Percentiles rank a stretch among this genome's conserved stretches.
phyloP scores from a whole-genome alignment of 2,888 invertebrate genomes.

The Rhagonycha fulva region DNA sequence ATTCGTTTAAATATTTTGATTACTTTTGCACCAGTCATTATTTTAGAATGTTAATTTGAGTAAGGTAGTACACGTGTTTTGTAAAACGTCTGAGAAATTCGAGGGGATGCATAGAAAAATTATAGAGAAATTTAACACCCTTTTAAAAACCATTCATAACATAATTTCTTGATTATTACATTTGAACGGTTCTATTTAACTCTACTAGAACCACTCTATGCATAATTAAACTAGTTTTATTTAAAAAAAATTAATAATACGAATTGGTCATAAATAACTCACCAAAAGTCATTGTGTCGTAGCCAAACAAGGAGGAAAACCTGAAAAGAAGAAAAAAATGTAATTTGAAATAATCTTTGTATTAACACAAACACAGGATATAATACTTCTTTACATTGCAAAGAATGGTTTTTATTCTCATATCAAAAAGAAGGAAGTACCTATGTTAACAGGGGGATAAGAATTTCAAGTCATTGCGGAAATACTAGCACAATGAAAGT shows the following conservation, averaged over 20 bases:
- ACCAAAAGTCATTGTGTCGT: conserved; percentile 4
- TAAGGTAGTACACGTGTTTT: conserved; percentile 14
- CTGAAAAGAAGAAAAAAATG: conserved; percentile 10
- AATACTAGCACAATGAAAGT: conserved; percentile 16
- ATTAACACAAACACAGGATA: conserved; percentile 14
- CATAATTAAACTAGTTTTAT: conserved; percentile 12
- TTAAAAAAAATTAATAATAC: conserved; percentile 7
- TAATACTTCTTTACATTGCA: conserved; percentile 11
- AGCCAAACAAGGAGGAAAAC: neutral
- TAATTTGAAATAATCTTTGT: conserved; percentile 19
- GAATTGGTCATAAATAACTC: conserved; percentile 9
- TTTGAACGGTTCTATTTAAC: conserved; percentile 4
- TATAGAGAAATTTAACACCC: conserved; percentile 23
- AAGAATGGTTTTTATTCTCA: conserved; percentile 13
- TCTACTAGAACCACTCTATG: neutral
- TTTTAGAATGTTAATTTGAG: neutral
- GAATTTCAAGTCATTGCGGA: conserved; percentile 15
- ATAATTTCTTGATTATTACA: conserved; percentile 10
- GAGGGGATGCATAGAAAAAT: conserved; percentile 5
- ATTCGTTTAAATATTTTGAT: neutral
- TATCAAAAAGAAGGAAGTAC: conserved; percentile 5
- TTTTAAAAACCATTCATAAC: conserved; percentile 9
- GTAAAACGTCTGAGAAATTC: conserved; percentile 4
- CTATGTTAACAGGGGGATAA: conserved; percentile 9
- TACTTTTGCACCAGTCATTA: neutral